phyloP scores from a whole-genome alignment of 2,113 vertebrate species.

The Anhinga anhinga region DNA sequence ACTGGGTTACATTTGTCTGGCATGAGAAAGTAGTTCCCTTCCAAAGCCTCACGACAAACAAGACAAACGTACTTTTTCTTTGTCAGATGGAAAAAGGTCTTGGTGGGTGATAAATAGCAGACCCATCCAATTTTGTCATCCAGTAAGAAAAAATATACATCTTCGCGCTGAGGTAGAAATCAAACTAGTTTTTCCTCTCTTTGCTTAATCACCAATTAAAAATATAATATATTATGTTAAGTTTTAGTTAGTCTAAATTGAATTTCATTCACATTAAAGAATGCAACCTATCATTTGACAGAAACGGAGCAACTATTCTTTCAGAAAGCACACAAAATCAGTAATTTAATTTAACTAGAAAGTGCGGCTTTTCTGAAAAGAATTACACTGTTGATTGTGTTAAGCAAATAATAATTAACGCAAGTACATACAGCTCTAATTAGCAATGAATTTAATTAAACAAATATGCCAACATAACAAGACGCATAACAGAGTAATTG shows the following conservation, averaged over 20 bases:
- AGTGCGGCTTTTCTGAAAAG: slow-evolving; percentile 64
- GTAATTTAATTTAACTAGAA: slow-evolving; percentile 61
- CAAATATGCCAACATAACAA: slow-evolving; percentile 72
- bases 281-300: slow-evolving; percentile 15
- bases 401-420: slow-evolving; percentile 80
- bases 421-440: slow-evolving; percentile 78
- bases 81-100: slow-evolving; percentile 2
- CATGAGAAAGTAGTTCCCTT: background rate
- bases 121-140: background rate
- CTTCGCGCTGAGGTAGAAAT: background rate
- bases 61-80: slow-evolving; percentile 1
- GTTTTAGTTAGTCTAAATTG: slow-evolving; percentile 30
- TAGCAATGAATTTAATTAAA: slow-evolving; percentile 80
- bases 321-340: slow-evolving; percentile 47
- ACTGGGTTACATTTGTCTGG: background rate
- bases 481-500: slow-evolving; percentile 72
- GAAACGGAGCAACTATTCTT: slow-evolving; percentile 57
- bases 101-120: slow-evolving; percentile 4
- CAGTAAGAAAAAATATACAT: background rate
- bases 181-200: background rate
- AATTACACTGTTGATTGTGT: slow-evolving; percentile 75
- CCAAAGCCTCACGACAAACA: background rate
- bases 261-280: slow-evolving; percentile 50
- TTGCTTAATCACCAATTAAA: slow-evolving; percentile 18
- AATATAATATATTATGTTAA: background rate